These are phyloP conservation scores for Holothuria glaberrima DNA, from an alignment of 35 echinoderm and acorn worm species.

Conservation along the genomic window DNA sequence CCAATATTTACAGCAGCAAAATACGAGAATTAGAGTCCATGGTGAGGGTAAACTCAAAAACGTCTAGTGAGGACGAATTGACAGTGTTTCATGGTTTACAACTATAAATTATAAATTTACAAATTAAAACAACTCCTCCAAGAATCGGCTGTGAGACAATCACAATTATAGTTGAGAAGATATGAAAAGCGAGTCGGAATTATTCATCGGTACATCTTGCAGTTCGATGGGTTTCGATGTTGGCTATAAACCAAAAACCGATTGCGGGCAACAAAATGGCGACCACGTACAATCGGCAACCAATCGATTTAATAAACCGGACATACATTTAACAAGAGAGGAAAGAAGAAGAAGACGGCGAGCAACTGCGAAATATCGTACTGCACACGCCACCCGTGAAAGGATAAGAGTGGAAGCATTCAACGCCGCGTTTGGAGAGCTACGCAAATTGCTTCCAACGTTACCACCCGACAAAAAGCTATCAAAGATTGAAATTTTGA, in stretches of 20 bases:
- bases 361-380: constrained; percentile 92
- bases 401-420: constrained; percentile 90
- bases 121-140: too few species aligned
- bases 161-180: background rate
- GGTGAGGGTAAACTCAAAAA: background rate
- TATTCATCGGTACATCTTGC: constrained; percentile 22
- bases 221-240: constrained; percentile 12
- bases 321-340: constrained; percentile 78
- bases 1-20: too few species aligned
- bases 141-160: background rate
- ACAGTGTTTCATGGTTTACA: too few species aligned
- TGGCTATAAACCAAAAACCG: background rate
- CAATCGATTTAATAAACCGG: constrained; percentile 50
- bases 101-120: too few species aligned
- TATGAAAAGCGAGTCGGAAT: constrained; percentile 14
- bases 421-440: constrained; percentile 89
- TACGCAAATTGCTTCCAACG: constrained; percentile 85
- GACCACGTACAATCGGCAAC: background rate
- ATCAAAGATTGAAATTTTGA: constrained; percentile 94
- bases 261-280: background rate
- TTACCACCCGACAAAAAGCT: constrained; percentile 95
- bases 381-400: constrained; percentile 91
- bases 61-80: background rate
- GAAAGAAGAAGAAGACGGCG: constrained; percentile 80
- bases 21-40: too few species aligned